These are phyloP conservation scores for Lepidurus arcticus DNA, from an alignment of 1,140 invertebrate genomes.

Conservation along the genomic window DNA sequence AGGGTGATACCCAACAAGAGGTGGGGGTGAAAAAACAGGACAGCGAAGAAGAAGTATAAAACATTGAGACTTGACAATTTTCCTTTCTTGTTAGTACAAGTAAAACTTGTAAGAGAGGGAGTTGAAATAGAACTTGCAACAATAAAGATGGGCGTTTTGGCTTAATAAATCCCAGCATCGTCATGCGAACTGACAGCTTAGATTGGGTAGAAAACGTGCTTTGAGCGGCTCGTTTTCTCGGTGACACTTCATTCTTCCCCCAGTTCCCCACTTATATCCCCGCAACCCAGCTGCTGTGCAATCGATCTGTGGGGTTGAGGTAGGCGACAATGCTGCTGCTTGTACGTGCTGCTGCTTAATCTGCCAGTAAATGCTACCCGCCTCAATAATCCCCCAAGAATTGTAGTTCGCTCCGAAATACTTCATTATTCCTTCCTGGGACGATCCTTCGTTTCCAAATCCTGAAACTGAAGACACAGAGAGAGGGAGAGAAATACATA, in stretches of 20 bases:
- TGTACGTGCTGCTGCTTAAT: not conserved
- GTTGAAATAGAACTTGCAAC: not conserved
- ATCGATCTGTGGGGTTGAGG: slow-evolving; percentile 11
- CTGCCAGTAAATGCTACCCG: not conserved
- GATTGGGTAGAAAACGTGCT: slow-evolving; percentile 21
- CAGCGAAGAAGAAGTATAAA: not conserved
- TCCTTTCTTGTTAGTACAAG: not conserved
- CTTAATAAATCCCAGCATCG: slow-evolving; percentile 13
- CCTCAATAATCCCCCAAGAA: not conserved
- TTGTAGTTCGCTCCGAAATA: not conserved
- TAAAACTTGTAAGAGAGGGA: not conserved
- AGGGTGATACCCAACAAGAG: too few species aligned
- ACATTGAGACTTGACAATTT: not conserved
- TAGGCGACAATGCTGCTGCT: not conserved
- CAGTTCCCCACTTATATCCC: not conserved
- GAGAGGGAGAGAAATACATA: too few species aligned
- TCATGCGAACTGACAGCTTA: slow-evolving; percentile 10
- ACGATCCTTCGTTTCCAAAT: too few species aligned
- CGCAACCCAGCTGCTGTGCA: slow-evolving; percentile 1
- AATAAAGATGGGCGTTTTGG: not conserved
- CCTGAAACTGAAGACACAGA: too few species aligned
- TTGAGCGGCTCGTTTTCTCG: not conserved
- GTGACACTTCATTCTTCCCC: not conserved
- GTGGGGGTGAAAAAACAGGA: not conserved
- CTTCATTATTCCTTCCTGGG: not conserved